These are phyloP conservation scores for Calameuta filiformis DNA, from an alignment of 2,888 invertebrate genomes.

Conservation along the genomic window DNA sequence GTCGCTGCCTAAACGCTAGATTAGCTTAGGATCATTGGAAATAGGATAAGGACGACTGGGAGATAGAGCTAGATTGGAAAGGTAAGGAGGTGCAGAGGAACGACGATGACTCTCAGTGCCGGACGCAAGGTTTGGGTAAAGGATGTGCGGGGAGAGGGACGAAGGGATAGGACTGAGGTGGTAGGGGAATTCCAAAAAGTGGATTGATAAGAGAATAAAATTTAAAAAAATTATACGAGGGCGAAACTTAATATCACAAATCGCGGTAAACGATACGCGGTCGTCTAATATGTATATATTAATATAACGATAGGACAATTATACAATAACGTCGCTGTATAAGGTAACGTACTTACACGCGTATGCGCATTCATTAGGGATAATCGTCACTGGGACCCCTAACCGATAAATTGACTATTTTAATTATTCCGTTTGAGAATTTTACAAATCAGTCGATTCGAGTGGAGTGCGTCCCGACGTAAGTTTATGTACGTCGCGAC, in stretches of 20 bases:
- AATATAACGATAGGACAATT: constrained; percentile 3
- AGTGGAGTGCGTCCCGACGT: constrained; percentile 30
- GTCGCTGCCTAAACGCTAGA: constrained; percentile 52
- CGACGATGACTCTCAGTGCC: constrained; percentile 5
- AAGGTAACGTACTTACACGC: constrained; percentile 11
- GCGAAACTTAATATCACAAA: constrained; percentile 48
- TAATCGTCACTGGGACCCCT: constrained; percentile 50
- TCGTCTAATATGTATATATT: not conserved
- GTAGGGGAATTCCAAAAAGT: constrained; percentile 7
- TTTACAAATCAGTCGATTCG: constrained; percentile 62
- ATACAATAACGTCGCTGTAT: constrained; percentile 3
- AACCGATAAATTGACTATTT: constrained; percentile 63
- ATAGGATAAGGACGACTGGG: not conserved
- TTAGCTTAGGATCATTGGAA: not conserved
- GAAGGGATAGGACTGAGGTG: not conserved
- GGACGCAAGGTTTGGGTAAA: not conserved
- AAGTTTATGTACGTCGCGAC: not conserved
- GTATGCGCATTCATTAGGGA: constrained; percentile 36
- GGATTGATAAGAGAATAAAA: constrained; percentile 8
- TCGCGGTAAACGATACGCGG: constrained; percentile 26
- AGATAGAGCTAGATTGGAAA: constrained; percentile 18
- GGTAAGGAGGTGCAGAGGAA: not conserved
- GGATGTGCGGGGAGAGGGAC: not conserved
- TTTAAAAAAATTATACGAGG: constrained; percentile 6
- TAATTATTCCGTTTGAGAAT: constrained; percentile 57